Evolutionary conservation across 37 sponge, comb jelly and placozoan genomes (phyloP).

Genomic region (Halisarca cf. caerulea): DNA sequence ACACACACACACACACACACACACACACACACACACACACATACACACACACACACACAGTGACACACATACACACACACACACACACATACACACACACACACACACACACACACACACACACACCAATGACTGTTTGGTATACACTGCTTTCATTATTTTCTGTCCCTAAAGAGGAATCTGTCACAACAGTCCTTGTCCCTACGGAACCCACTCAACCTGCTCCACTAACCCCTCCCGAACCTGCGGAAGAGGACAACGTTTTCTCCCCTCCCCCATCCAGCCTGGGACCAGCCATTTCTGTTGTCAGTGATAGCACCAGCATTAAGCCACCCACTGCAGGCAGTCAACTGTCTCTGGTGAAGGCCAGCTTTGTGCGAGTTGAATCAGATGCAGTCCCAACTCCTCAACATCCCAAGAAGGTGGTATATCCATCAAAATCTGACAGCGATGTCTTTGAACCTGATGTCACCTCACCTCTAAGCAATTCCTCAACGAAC

Average conservation of each 20-base stretch:
- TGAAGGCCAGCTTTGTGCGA: neutral
- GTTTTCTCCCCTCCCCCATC: too few species aligned
- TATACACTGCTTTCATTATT: too few species aligned
- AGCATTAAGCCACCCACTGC: too few species aligned
- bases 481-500: neutral
- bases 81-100: neutral
- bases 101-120: too few species aligned
- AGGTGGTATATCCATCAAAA: constrained; percentile 11
- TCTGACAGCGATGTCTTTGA: neutral
- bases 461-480: neutral
- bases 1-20: neutral
- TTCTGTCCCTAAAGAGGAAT: too few species aligned
- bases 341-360: too few species aligned
- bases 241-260: too few species aligned
- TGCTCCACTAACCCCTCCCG: too few species aligned
- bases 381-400: constrained; percentile 77
- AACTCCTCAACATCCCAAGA: constrained; percentile 29
- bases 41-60: neutral
- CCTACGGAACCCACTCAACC: too few species aligned
- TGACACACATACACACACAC: neutral
- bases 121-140: neutral
- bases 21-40: neutral
- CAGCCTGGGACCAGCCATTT: too few species aligned
- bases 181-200: too few species aligned
- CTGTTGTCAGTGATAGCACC: too few species aligned